Evolutionary conservation across 1,140 invertebrate genomes (phyloP), one percentile per base, ranked within the genome.

Genomic region (Sinella curviseta): DNA sequence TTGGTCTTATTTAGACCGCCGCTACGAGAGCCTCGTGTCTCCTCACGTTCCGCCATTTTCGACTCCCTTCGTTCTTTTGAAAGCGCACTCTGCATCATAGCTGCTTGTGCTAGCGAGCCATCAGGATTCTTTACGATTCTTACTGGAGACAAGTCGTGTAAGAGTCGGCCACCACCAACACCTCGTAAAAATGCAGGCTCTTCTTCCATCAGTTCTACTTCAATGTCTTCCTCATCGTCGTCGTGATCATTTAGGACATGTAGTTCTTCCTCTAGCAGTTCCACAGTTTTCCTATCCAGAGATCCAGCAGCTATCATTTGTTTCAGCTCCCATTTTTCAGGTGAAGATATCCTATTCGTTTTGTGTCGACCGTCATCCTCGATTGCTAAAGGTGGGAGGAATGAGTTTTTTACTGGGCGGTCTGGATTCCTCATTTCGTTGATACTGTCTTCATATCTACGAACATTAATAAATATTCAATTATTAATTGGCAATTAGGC

Each of bases 91-190:
- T 99, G 98, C 97, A 99, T 99, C 95, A 99, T 98, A 0, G 98
- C 98, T 0, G 98, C 96, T 85, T 95, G 98, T 0, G 97, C 97
- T 24, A 99, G 87, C 0, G 96, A 98, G 0, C 98, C 98, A 89
- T 99, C 97, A 14, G 98, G 98, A 90, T 99, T 99, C 88, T 99
- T 99, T 0, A 99, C 97, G 83, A 99, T 99, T 85, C 98, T 90
- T 2, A 94, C 91, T 1, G 98, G 98, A 84, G 96, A 97, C 0
- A 99, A 88, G 85, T 99, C 97, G 0, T 96, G 86, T 0, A 95
- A 93, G 83, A 95, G 87, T 0, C 95, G 95, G 86, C 97, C 95
- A 0, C 95, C 88, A n/a, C 84, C 82, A 26, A 75, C 74, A 74
- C 89, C 96, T 78, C 94, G 91, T 0, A 99, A 89, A 87, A 99